Conservation (phyloP, 2,797 vertebrate genomes). For the Sciurus vulgaris region DNA sequence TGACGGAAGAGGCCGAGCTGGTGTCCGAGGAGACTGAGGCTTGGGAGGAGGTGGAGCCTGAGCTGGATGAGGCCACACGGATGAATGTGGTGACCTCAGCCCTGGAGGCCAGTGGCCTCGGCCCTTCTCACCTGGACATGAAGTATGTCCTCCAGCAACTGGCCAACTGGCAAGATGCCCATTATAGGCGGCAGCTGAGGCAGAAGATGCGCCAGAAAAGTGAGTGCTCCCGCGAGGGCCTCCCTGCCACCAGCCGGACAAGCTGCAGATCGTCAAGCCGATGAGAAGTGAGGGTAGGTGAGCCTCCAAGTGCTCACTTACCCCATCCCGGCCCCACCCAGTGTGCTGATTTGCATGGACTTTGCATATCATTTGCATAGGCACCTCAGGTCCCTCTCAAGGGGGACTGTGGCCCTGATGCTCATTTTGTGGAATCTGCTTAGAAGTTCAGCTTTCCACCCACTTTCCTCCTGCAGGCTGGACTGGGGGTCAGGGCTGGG, state of each 20-base stretch:
- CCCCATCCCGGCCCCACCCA: neutral
- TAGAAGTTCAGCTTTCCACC: neutral
- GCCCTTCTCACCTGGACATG: conserved; percentile 91
- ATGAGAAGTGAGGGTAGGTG: conserved; percentile 91
- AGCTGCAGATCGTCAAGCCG: conserved; percentile 94
- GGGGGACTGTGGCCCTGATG: neutral
- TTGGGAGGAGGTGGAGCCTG: conserved; percentile 50
- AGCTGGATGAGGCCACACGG: conserved; percentile 57
- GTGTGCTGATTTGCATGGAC: conserved; percentile 25
- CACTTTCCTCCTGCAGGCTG: neutral
- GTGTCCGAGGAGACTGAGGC: conserved; percentile 3
- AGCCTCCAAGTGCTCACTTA: neutral
- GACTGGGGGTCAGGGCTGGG: neutral
- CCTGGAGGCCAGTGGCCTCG: conserved; percentile 85
- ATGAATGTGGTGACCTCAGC: conserved; percentile 85
- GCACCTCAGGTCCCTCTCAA: neutral
- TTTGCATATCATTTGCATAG: conserved; percentile 43
- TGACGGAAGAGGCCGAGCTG: neutral
- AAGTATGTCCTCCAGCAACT: conserved; percentile 91
- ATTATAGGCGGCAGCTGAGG: conserved; percentile 90
- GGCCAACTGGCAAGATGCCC: conserved; percentile 91
- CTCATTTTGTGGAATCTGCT: conserved; percentile 6
- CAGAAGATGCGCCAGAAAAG: conserved; percentile 85
- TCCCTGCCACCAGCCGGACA: conserved; percentile 92
- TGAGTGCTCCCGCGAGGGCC: conserved; percentile 90